phyloP scores from a whole-genome alignment of 2,797 vertebrate genomes.

The Coregonus sp. region DNA sequence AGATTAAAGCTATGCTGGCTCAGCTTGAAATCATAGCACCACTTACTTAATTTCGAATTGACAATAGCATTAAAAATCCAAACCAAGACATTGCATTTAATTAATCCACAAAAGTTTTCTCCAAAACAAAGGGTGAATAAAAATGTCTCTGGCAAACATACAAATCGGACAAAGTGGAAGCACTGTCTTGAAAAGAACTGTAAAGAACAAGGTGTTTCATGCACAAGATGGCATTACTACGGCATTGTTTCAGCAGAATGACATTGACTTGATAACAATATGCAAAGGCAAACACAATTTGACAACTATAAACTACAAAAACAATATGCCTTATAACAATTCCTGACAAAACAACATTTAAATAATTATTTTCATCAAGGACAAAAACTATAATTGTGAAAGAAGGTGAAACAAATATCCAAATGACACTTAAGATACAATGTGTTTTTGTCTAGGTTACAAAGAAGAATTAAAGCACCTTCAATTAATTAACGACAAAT shows the following conservation, averaged over 20 bases:
- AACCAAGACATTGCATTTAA: slow-evolving; percentile 42
- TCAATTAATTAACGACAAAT: slow-evolving; percentile 51
- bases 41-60: slow-evolving; percentile 46
- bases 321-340: background rate
- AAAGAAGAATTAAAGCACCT: slow-evolving; percentile 36
- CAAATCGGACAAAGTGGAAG: slow-evolving; percentile 36
- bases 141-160: slow-evolving; percentile 53
- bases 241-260: slow-evolving; percentile 51
- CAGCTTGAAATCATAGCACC: slow-evolving; percentile 48
- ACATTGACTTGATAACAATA: background rate
- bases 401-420: background rate
- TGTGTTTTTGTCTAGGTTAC: slow-evolving; percentile 11
- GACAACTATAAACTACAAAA: background rate
- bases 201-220: background rate
- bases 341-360: background rate
- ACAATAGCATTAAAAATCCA: slow-evolving; percentile 57
- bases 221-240: slow-evolving; percentile 28
- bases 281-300: background rate
- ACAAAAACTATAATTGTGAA: background rate
- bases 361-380: background rate
- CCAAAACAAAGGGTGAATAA: slow-evolving; percentile 35
- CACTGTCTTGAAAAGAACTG: background rate
- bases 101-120: background rate
- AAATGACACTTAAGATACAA: background rate
- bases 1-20: slow-evolving; percentile 52